Percentiles rank a stretch among this genome's conserved stretches.
Evolutionary conservation across 2,888 invertebrate species (phyloP).

Genomic region (Netelia virgata): DNA sequence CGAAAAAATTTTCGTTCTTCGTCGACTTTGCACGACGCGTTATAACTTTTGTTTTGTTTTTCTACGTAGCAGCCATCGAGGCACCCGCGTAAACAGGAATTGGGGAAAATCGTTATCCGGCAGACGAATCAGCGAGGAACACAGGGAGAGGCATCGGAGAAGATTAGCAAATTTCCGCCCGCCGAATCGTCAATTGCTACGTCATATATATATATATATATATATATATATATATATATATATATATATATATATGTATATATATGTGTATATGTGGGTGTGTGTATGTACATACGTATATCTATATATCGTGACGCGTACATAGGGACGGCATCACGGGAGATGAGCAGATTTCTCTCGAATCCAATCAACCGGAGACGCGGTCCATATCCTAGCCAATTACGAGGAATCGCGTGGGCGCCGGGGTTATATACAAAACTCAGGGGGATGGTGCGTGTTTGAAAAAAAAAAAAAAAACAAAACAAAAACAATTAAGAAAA

Average conservation of each 20-base stretch:
- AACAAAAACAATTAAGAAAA: slow-evolving; percentile 6
- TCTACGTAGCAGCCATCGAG: not conserved
- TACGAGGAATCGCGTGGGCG: slow-evolving; percentile 26
- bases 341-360: slow-evolving; percentile 39
- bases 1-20: not conserved
- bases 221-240: not conserved
- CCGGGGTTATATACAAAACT: not conserved
- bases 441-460: not conserved
- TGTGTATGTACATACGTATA: not conserved
- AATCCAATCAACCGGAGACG: slow-evolving; percentile 56
- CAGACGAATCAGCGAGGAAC: slow-evolving; percentile 2
- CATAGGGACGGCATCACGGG: not conserved
- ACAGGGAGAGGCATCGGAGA: slow-evolving; percentile 24
- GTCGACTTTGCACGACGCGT: not conserved
- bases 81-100: not conserved
- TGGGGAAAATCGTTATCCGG: slow-evolving; percentile 48
- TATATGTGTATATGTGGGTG: too few species aligned
- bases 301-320: not conserved
- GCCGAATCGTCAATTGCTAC: slow-evolving; percentile 48
- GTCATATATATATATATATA: not conserved
- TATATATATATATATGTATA: not conserved
- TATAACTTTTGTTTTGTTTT: slow-evolving; percentile 10
- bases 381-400: slow-evolving; percentile 55
- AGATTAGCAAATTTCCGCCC: slow-evolving; percentile 57
- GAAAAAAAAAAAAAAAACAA: slow-evolving; percentile 1